Conservation (phyloP, 2,797 vertebrate genomes). For the Falco peregrinus region DNA sequence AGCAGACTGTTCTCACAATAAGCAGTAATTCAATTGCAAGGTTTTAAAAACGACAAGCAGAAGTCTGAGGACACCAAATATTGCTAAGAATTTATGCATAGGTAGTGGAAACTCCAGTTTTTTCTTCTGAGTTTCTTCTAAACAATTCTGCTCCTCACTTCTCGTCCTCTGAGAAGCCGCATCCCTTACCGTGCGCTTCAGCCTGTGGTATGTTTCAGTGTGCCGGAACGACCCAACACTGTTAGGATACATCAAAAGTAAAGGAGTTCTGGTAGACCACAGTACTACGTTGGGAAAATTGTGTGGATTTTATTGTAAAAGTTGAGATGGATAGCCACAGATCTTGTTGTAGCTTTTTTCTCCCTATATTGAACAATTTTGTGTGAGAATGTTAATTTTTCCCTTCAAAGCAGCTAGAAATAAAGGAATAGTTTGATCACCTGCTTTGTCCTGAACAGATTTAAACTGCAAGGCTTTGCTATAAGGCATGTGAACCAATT, state of each 20-base stretch:
- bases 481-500: background rate
- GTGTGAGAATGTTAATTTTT: background rate
- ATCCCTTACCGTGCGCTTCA: background rate
- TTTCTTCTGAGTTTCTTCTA: background rate
- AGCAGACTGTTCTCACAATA: background rate
- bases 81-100: background rate
- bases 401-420: background rate
- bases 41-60: background rate
- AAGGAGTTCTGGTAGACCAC: background rate
- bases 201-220: background rate
- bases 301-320: background rate
- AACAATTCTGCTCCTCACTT: background rate
- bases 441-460: background rate
- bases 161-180: background rate
- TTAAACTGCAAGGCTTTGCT: background rate
- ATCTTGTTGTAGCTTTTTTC: background rate
- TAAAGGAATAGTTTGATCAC: background rate
- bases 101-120: background rate
- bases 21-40: background rate
- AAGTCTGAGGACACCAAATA: background rate
- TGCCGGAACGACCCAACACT: background rate
- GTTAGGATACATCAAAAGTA: background rate
- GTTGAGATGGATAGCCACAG: background rate
- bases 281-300: background rate
- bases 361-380: background rate